phyloP scores from a whole-genome alignment of 2,113 vertebrate genomes.

The Tragelaphus buxtoni region DNA sequence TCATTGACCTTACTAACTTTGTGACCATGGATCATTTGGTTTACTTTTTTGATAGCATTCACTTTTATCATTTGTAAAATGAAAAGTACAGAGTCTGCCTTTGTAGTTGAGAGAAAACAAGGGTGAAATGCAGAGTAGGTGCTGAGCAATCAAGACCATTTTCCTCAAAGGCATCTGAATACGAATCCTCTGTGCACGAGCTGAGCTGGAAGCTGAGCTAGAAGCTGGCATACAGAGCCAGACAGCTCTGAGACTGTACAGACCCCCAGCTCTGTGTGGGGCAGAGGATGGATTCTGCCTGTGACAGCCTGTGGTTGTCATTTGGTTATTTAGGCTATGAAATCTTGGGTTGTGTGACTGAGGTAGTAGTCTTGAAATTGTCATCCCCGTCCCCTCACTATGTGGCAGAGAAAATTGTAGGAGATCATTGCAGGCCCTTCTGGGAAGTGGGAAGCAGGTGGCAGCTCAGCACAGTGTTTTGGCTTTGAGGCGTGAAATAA shows the following conservation, averaged over 20 bases:
- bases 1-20: background rate
- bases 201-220: background rate
- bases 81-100: background rate
- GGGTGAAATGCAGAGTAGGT: background rate
- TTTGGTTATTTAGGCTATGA: background rate
- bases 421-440: background rate
- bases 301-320: too few relatives aligned
- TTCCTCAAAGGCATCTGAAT: background rate
- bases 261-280: rapidly evolving
- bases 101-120: background rate
- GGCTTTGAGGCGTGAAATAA: background rate
- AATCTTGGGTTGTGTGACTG: background rate
- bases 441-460: background rate
- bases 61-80: background rate
- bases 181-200: too few relatives aligned
- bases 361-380: background rate
- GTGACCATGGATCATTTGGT: background rate
- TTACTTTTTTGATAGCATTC: background rate
- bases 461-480: background rate
- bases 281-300: background rate
- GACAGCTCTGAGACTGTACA: background rate
- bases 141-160: background rate
- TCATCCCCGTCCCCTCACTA: background rate
- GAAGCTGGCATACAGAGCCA: background rate
- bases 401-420: background rate